Evolutionary conservation across 2,888 invertebrate species (phyloP), one percentile per base, ranked within the genome.

Genomic region (Norana najaformis): DNA sequence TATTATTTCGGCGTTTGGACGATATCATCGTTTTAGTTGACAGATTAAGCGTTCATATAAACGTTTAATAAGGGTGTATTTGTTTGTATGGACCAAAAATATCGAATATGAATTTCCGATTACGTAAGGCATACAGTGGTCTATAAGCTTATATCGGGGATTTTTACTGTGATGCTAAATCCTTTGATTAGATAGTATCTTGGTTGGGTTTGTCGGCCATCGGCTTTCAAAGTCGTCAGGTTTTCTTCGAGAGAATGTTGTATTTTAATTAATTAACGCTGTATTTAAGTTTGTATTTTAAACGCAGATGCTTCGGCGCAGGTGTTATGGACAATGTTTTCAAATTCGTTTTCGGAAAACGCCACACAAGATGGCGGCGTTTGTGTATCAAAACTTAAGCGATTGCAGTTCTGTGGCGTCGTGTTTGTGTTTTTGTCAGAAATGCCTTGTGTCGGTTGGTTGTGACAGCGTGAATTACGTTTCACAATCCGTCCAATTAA

Each of bases 391-490:
- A n/a, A 69, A 69, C 0, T 20, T 47, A 69, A 69, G 30, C 8
- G n/a, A n/a, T 30, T 13, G 30, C 30, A 69, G 30, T 30, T 69
- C 4, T 4, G 23, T 53, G 53, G 23, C n/a, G 69, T 69, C 11
- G 69, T 69, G 30, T 69, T 69, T 69, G 69, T 13, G 69, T 69
- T n/a, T n/a, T n/a, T n/a, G n/a, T 69, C 69, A 69, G n/a, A n/a
- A 8, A 69, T 69, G 69, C n/a, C 69, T 8, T n/a, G n/a, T n/a
- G n/a, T n/a, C n/a, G n/a, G 69, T 69, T 30, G n/a, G n/a, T 69
- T 69, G n/a, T 69, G 69, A 69, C 69, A 69, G 69, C 69, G 69
- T 69, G 69, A 69, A 69, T n/a, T 69, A 69, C 69, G 69, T 69
- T 69, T 69, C 69, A 13, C 13, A 69, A 16, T n/a, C 23, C 13